phyloP scores from a whole-genome alignment of 2,113 vertebrate genomes.

The Oriolus oriolus region DNA sequence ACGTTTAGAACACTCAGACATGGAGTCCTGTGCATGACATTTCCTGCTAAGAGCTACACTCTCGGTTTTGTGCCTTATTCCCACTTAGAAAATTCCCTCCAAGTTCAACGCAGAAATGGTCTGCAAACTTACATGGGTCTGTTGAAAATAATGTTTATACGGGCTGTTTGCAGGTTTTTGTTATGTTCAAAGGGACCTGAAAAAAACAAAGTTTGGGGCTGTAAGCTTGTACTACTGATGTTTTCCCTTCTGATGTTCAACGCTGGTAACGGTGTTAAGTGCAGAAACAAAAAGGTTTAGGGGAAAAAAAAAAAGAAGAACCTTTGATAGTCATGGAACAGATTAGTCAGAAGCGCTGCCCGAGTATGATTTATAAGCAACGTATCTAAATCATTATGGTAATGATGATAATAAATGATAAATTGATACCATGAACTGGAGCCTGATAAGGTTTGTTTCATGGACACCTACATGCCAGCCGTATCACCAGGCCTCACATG shows the following conservation, averaged over 20 bases:
- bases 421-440: neutral
- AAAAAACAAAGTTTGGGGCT: neutral
- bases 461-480: neutral
- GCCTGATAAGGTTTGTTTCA: neutral
- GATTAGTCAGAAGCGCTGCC: conserved; percentile 25
- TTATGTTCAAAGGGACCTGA: neutral
- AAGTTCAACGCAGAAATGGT: neutral
- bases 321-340: conserved; percentile 21
- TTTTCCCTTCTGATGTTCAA: neutral
- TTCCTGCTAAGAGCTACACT: neutral
- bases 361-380: neutral
- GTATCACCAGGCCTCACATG: neutral
- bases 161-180: neutral
- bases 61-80: neutral
- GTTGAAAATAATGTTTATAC: neutral
- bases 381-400: neutral
- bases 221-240: neutral
- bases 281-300: neutral
- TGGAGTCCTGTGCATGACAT: rapidly evolving
- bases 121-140: neutral
- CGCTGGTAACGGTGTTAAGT: rapidly evolving
- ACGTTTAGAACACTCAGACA: neutral
- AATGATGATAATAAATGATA: neutral
- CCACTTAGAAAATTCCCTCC: neutral
- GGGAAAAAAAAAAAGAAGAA: neutral